Percentiles rank a stretch among this genome's conserved stretches.
Conservation (phyloP, 2,888 invertebrate genomes). For the Hypomecis atomaria region DNA sequence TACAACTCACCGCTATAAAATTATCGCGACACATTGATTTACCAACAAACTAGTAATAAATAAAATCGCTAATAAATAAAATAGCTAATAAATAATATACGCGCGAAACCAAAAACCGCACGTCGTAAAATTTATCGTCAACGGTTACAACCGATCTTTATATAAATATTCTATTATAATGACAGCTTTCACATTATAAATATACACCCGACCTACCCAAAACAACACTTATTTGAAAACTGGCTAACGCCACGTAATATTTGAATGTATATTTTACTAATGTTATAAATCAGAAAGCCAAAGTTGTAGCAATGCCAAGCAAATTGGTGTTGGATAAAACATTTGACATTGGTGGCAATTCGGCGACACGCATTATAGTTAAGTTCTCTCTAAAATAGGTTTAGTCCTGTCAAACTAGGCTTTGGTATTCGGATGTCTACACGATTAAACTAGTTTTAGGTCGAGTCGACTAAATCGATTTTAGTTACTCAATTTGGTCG, state of each 20-base stretch:
- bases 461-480: too few species aligned
- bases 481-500: too few species aligned
- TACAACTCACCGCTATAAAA: conserved; percentile 35
- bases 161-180: conserved; percentile 61
- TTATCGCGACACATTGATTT: conserved; percentile 46
- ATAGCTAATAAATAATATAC: conserved; percentile 50
- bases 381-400: too few species aligned
- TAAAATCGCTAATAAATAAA: conserved; percentile 48
- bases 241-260: neutral
- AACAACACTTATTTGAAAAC: too few species aligned
- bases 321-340: neutral
- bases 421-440: too few species aligned
- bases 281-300: conserved; percentile 2
- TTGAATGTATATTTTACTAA: neutral
- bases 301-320: neutral
- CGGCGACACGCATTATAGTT: too few species aligned
- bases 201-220: conserved; percentile 76
- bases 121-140: conserved; percentile 52
- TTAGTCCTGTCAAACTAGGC: too few species aligned
- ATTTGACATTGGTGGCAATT: too few species aligned
- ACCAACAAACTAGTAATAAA: conserved; percentile 46
- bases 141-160: conserved; percentile 55
- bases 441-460: too few species aligned
- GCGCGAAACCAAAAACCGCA: conserved; percentile 52
- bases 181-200: conserved; percentile 64